phyloP scores from a whole-genome alignment of 2,113 vertebrate species.

The Candoia aspera region DNA sequence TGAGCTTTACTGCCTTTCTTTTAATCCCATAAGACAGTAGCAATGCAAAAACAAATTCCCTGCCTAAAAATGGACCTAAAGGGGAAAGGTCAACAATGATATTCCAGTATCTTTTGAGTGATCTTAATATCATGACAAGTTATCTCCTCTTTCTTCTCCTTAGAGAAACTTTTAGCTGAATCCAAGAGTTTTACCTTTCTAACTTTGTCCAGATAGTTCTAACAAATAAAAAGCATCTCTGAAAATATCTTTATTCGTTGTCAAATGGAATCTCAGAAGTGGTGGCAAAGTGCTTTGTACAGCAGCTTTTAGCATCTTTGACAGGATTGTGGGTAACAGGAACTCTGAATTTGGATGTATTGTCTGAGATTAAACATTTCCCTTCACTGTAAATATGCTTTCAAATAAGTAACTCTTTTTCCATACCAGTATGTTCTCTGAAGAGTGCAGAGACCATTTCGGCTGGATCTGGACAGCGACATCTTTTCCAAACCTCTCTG shows the following conservation, averaged over 20 bases:
- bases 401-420: not conserved
- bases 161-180: not conserved
- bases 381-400: not conserved
- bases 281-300: not conserved
- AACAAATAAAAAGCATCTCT: not conserved
- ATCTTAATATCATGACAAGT: not conserved
- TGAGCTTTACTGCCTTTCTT: not conserved
- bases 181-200: not conserved
- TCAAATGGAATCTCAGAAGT: too few relatives aligned
- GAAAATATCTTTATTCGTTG: not conserved
- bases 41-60: not conserved
- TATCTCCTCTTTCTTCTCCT: not conserved
- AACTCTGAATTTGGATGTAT: too few relatives aligned
- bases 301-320: not conserved
- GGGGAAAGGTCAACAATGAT: not conserved
- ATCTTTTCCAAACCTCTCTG: slow-evolving; percentile 14
- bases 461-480: not conserved
- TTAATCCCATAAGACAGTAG: not conserved
- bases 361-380: not conserved
- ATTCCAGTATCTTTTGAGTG: not conserved
- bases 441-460: not conserved
- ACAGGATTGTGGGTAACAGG: not conserved
- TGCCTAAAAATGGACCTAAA: not conserved
- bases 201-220: not conserved
- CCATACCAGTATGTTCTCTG: slow-evolving; percentile 19